Evolutionary conservation across 2,888 invertebrate genomes (phyloP).

Genomic region (Xestia sexstrigata): DNA sequence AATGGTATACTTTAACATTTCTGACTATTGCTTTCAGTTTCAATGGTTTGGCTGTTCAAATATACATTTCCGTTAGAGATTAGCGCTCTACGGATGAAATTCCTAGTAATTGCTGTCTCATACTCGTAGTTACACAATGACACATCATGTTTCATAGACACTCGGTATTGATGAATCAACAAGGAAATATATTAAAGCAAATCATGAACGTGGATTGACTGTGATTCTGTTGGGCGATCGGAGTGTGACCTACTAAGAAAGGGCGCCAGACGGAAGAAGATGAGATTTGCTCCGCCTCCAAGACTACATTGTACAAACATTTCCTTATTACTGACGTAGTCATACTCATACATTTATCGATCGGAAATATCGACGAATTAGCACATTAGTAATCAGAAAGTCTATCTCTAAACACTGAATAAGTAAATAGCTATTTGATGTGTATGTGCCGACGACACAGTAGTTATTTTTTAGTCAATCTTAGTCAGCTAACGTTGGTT

Average conservation of each 20-base stretch:
- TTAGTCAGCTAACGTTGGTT: slow-evolving; percentile 40
- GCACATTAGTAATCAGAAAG: neutral
- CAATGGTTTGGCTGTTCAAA: neutral
- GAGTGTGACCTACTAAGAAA: slow-evolving; percentile 55
- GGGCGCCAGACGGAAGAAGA: slow-evolving; percentile 45
- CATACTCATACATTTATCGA: neutral
- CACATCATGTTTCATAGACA: slow-evolving; percentile 39
- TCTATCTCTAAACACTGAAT: slow-evolving; percentile 6
- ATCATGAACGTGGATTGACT: slow-evolving; percentile 21
- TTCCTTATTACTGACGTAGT: slow-evolving; percentile 30
- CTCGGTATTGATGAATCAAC: slow-evolving; percentile 47
- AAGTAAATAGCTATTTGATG: slow-evolving; percentile 15
- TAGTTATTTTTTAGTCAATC: slow-evolving; percentile 34
- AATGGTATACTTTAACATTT: neutral
- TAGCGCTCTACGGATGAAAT: slow-evolving; percentile 6
- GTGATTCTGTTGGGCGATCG: slow-evolving; percentile 31
- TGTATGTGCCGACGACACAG: neutral
- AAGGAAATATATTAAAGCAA: slow-evolving; percentile 50
- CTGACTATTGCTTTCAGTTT: slow-evolving; percentile 3
- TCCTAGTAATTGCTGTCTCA: slow-evolving; percentile 52
- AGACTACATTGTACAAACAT: slow-evolving; percentile 34
- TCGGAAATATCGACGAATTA: slow-evolving; percentile 11
- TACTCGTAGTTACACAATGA: slow-evolving; percentile 25
- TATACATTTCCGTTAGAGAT: slow-evolving; percentile 30
- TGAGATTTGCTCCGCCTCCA: slow-evolving; percentile 46